A percentile compares a stretch with the other conserved stretches of the same genome.
Evolutionary conservation across 2,113 vertebrate species (phyloP).

Genomic region (Lethenteron camtschaticum): DNA sequence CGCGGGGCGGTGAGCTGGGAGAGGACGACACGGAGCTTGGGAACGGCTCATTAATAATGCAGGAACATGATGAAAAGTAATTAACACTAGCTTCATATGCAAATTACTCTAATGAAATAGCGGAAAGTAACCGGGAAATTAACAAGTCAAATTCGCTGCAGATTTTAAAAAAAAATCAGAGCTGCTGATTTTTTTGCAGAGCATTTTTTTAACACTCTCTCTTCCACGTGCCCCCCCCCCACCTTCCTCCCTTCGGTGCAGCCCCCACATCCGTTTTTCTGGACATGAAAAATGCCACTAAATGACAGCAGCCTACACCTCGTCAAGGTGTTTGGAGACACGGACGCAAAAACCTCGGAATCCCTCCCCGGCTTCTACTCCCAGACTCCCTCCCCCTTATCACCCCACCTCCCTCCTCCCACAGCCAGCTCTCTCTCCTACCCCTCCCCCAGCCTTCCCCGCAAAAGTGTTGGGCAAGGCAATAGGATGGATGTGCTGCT

Average conservation of each 20-base stretch:
- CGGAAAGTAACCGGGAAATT: slow-evolving; percentile 98
- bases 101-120: slow-evolving; percentile 89
- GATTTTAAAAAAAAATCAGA: slow-evolving; percentile 52
- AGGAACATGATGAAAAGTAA: slow-evolving; percentile 79
- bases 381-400: neutral
- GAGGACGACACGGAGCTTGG: neutral
- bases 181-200: slow-evolving; percentile 54
- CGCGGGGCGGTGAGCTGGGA: neutral
- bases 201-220: slow-evolving; percentile 51
- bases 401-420: slow-evolving; percentile 19
- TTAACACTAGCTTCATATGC: slow-evolving; percentile 74
- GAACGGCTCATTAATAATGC: slow-evolving; percentile 24
- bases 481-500: too few relatives aligned
- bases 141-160: slow-evolving; percentile 94
- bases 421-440: slow-evolving; percentile 20
- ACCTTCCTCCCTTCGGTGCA: too few relatives aligned
- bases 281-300: too few relatives aligned
- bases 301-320: too few relatives aligned
- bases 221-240: slow-evolving; percentile 11
- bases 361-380: slow-evolving; percentile 11
- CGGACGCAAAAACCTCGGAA: slow-evolving; percentile 25
- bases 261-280: too few relatives aligned
- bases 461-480: too few relatives aligned
- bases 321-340: too few relatives aligned
- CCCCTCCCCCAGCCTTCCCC: slow-evolving; percentile 50